Conservation (phyloP, 1,140 invertebrate species). For the Habropoda laboriosa region DNA sequence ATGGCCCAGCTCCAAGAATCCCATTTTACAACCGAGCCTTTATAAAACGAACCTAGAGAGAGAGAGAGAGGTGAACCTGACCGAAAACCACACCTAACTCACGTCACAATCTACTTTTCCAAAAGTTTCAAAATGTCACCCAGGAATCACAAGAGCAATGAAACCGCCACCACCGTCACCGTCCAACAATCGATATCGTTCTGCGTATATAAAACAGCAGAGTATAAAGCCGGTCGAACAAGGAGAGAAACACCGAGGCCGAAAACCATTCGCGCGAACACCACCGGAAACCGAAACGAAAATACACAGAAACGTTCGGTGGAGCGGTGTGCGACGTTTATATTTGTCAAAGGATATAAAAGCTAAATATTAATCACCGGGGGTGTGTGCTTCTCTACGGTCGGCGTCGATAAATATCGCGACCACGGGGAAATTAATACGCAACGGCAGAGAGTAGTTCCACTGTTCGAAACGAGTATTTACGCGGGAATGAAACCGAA, state of each 20-base stretch:
- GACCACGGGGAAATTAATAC: slow-evolving; percentile 55
- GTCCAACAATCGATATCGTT: no score
- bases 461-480: slow-evolving; percentile 46
- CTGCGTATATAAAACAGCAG: no score
- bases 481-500: no score
- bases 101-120: no score
- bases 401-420: slow-evolving; percentile 31
- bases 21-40: background rate
- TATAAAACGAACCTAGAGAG: background rate
- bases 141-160: no score
- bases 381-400: background rate
- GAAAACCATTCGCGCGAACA: background rate
- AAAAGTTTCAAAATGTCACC: no score
- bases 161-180: no score
- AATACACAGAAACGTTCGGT: slow-evolving; percentile 13
- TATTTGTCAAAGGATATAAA: slow-evolving; percentile 58
- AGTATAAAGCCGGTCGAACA: background rate
- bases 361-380: slow-evolving; percentile 61
- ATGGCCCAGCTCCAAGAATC: background rate
- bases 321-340: slow-evolving; percentile 15
- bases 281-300: slow-evolving; percentile 36
- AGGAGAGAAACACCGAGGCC: background rate
- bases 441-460: slow-evolving; percentile 26
- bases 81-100: no score
- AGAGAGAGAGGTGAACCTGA: no score